These are phyloP conservation scores for Typhlomys cinereus DNA, from an alignment of 2,113 vertebrate species.

Conservation along the genomic window DNA sequence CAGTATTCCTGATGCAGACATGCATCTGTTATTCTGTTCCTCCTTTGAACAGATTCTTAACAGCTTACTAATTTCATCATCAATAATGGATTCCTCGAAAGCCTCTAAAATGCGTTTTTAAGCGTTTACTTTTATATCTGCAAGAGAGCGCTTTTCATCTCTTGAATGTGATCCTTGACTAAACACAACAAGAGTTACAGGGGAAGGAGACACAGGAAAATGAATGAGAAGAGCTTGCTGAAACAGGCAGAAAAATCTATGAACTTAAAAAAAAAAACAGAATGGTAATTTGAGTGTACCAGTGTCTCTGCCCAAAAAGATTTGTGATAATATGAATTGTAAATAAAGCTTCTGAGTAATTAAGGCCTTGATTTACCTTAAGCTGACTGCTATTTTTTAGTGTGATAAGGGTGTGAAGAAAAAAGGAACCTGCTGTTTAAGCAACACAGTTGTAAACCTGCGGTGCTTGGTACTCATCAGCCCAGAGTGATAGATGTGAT, in stretches of 20 bases:
- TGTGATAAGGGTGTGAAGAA: constrained; percentile 42
- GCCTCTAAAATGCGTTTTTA: background rate
- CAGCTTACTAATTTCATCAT: background rate
- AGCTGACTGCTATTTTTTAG: constrained; percentile 54
- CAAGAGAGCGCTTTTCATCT: background rate
- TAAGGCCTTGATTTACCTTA: constrained; percentile 74
- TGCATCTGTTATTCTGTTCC: background rate
- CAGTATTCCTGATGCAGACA: accelerated
- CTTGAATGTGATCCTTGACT: background rate
- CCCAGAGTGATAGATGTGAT: constrained; percentile 4
- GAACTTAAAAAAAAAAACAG: constrained; percentile 17
- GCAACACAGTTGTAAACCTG: constrained; percentile 26
- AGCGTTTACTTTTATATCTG: constrained; percentile 4
- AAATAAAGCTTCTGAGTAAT: constrained; percentile 73
- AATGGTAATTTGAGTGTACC: constrained; percentile 48
- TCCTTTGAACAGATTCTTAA: background rate
- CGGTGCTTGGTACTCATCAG: background rate
- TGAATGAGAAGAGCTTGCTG: background rate
- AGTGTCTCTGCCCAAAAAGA: constrained; percentile 48
- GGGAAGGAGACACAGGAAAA: background rate
- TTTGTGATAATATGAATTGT: constrained; percentile 54
- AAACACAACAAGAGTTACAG: background rate
- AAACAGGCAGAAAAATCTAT: constrained; percentile 44
- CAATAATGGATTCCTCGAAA: background rate
- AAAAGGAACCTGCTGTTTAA: constrained; percentile 62